These are phyloP conservation scores for Boleophthalmus pectinirostris DNA, from an alignment of 2,113 vertebrate species.

Conservation along the genomic window DNA sequence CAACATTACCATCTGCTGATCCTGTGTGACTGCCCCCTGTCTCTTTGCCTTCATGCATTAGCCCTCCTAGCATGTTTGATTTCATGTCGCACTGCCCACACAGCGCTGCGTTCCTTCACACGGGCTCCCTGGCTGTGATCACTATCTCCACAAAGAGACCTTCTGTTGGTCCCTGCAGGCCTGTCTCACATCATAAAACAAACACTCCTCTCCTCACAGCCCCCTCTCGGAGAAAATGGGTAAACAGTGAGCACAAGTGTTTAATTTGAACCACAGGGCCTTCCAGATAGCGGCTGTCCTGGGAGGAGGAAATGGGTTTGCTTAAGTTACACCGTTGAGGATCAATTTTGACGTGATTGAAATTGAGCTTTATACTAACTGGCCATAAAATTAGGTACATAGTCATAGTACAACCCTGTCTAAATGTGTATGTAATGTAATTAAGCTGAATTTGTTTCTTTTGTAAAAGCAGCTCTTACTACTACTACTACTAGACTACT, in stretches of 20 bases:
- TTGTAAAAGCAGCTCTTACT: no score
- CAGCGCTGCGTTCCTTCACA: constrained; percentile 31
- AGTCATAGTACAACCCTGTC: background rate
- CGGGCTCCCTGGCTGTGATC: constrained; percentile 51
- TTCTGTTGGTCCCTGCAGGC: constrained; percentile 57
- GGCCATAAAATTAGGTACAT: background rate
- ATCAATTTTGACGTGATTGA: background rate
- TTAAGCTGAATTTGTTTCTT: no score
- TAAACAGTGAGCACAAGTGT: constrained; percentile 54
- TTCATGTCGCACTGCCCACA: constrained; percentile 55
- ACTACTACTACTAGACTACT: no score
- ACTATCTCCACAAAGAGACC: constrained; percentile 56
- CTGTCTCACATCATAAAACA: constrained; percentile 64
- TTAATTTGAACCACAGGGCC: constrained; percentile 39
- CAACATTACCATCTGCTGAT: background rate
- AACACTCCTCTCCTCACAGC: constrained; percentile 47
- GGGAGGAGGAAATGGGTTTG: constrained; percentile 26
- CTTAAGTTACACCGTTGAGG: background rate
- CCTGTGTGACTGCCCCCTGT: background rate
- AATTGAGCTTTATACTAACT: background rate
- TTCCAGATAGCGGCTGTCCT: constrained; percentile 31
- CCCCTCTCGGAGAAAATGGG: constrained; percentile 36
- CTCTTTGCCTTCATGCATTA: constrained; percentile 30
- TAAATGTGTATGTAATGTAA: no score
- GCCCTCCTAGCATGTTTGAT: constrained; percentile 54